These are phyloP conservation scores for Nebria brevicollis DNA, from an alignment of 2,888 invertebrate genomes.

Conservation along the genomic window DNA sequence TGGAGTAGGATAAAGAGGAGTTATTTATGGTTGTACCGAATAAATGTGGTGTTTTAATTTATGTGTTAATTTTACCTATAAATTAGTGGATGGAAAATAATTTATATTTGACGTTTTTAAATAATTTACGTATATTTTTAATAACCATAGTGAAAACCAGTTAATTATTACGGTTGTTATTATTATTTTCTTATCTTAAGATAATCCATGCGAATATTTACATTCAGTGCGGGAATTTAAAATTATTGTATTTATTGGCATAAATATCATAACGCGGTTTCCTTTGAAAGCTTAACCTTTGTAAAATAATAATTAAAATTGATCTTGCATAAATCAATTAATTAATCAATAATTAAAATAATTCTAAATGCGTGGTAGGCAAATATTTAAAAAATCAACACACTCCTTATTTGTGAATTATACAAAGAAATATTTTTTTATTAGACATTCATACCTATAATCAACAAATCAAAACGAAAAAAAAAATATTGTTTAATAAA, in stretches of 20 bases:
- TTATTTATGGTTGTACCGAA: neutral
- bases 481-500: neutral
- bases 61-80: neutral
- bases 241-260: neutral
- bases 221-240: neutral
- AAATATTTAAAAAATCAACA: neutral
- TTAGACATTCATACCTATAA: neutral
- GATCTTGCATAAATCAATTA: neutral
- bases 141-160: no score
- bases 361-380: neutral
- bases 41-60: neutral
- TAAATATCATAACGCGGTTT: neutral
- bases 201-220: no score
- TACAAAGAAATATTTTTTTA: neutral
- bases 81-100: neutral
- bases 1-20: neutral
- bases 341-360: neutral
- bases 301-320: neutral
- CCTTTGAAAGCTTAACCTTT: neutral
- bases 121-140: no score
- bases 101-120: no score
- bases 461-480: neutral
- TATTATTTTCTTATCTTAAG: no score
- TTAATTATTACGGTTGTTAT: no score
- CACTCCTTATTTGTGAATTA: neutral